phyloP scores from a whole-genome alignment of 2,797 vertebrate genomes.

The Gadopsis marmoratus region DNA sequence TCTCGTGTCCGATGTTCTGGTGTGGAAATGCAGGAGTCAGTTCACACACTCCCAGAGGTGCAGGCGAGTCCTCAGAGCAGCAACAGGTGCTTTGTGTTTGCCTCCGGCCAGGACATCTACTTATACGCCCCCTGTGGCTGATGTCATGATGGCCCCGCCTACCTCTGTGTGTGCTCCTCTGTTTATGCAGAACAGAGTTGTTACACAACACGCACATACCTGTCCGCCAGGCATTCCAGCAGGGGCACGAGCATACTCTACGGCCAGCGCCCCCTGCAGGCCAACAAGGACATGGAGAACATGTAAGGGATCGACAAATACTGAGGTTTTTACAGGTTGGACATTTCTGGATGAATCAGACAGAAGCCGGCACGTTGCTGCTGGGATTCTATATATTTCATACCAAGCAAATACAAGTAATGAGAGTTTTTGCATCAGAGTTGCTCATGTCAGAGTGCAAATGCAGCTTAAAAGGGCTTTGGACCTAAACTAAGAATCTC shows the following conservation, averaged over 20 bases:
- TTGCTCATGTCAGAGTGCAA: background rate
- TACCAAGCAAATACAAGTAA: background rate
- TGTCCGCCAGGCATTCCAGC: constrained; percentile 64
- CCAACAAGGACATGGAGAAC: background rate
- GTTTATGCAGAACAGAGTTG: constrained; percentile 21
- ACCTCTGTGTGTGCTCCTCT: constrained; percentile 17
- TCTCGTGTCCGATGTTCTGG: constrained; percentile 9
- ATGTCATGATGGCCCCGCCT: constrained; percentile 53
- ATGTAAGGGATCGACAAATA: background rate
- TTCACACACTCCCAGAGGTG: constrained; percentile 6
- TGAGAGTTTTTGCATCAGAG: background rate
- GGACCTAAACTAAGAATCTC: background rate
- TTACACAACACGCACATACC: constrained; percentile 62
- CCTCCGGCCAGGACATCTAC: constrained; percentile 40
- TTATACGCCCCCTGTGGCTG: constrained; percentile 69
- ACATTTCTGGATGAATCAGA: background rate
- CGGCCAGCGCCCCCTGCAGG: constrained; percentile 50
- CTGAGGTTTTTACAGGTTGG: background rate
- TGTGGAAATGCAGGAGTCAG: constrained; percentile 33
- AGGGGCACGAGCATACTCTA: background rate
- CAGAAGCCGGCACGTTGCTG: background rate
- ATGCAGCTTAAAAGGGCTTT: background rate
- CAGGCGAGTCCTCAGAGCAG: constrained; percentile 28
- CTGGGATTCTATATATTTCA: background rate
- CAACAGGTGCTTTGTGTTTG: constrained; percentile 82